Conservation (phyloP, 2,113 vertebrate species). For the Bubo bubo region DNA sequence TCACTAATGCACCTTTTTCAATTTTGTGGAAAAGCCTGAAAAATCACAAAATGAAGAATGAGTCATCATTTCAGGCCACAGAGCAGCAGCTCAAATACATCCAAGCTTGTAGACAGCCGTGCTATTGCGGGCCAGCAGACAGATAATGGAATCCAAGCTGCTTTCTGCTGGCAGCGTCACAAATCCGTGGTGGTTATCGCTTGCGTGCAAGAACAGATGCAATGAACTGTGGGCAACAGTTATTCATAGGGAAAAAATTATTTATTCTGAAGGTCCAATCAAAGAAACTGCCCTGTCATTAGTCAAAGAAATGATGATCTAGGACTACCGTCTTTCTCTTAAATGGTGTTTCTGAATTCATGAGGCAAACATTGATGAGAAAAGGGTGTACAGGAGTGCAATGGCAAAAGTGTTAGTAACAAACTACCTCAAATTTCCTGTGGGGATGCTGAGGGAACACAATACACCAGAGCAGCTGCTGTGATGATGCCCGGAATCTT, state of each 20-base stretch:
- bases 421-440: background rate
- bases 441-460: background rate
- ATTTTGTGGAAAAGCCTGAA: background rate
- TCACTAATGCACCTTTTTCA: background rate
- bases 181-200: background rate
- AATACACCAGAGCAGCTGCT: background rate
- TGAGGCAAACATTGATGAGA: background rate
- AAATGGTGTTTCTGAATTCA: background rate
- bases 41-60: background rate
- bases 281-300: background rate
- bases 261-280: background rate
- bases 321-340: background rate
- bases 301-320: background rate
- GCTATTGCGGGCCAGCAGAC: background rate
- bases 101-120: background rate
- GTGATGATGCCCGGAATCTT: background rate
- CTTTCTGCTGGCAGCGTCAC: background rate
- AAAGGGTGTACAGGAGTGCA: background rate
- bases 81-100: background rate
- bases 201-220: background rate
- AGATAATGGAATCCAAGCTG: background rate
- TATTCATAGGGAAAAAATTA: rapidly evolving
- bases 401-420: background rate
- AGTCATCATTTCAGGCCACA: background rate
- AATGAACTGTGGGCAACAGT: background rate